Percentiles rank a stretch among this genome's conserved stretches.
phyloP scores from a whole-genome alignment of 2,113 vertebrate genomes.

The Oophaga pumilio region DNA sequence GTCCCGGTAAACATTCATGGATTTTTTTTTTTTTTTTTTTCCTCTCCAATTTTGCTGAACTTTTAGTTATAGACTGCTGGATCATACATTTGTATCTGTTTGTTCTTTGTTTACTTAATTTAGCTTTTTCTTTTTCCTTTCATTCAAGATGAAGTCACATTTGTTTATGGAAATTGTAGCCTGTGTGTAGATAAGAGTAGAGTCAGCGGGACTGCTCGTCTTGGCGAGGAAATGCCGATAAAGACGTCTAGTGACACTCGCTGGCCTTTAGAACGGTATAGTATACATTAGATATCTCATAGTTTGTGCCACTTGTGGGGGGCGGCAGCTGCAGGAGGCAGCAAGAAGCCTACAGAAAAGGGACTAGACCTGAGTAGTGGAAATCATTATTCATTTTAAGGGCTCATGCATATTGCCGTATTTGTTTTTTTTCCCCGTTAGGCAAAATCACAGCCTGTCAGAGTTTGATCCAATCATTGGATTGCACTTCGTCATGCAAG shows the following conservation, averaged over 20 bases:
- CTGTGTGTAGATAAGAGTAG: constrained; percentile 70
- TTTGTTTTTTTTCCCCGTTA: no score
- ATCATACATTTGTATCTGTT: no score
- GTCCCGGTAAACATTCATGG: no score
- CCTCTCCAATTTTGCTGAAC: no score
- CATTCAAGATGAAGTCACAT: constrained; percentile 11
- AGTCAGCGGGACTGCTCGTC: constrained; percentile 73
- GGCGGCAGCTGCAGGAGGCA: constrained; percentile 63
- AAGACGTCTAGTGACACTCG: constrained; percentile 66
- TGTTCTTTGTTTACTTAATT: no score
- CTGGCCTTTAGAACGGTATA: constrained; percentile 64
- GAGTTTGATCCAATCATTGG: no score
- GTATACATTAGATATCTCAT: constrained; percentile 63
- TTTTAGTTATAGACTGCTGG: no score
- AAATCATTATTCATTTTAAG: no score
- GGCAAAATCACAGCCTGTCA: no score
- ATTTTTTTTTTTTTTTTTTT: no score
- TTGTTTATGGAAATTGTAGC: constrained; percentile 61
- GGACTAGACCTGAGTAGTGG: not conserved
- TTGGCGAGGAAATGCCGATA: constrained; percentile 74
- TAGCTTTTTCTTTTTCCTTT: not conserved
- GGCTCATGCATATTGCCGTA: no score
- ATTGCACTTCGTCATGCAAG: no score
- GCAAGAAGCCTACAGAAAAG: constrained; percentile 43
- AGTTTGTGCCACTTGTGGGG: constrained; percentile 60